Base-by-base conservation (phyloP, 2,888 invertebrate genomes). In the Caenorhabditis sinica region DNA sequence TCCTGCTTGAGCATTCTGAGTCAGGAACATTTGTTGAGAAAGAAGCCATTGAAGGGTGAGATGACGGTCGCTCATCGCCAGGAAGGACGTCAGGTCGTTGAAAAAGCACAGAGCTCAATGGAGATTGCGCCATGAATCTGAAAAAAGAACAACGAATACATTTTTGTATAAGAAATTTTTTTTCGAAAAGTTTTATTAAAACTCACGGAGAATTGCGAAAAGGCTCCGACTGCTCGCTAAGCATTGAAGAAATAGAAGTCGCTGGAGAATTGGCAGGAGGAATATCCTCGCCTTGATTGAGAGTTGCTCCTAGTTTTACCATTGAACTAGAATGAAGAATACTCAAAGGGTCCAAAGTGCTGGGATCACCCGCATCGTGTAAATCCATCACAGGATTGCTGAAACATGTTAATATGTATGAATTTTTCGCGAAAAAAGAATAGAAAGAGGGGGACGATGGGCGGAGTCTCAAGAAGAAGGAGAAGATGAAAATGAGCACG, bases 1-100 rank as follows among this genome's bases (percentile, higher is more conserved):
- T 87, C 2, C 87, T 68, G 17, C 86, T 87, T 9, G 89, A 89
- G 2, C 81, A 79, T 69, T 87, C 89, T 0, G 89, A 89, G 58
- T 89, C 89, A 2, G 82, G 82, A 45, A 86, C 33, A 36, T 82
- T 69, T 13, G 77, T 86, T 53, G 69, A 79, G 65, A 76, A 63
- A 0, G 69, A 69, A 13, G 66, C 80, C 11, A 77, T 79, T 15
- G 58, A 76, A 28, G 76, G 72, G 33, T 76, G 65, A 0, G 80
- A 80, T 45, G 72, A 65, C n/a, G 80, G 80, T 40, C 73, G 66
- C 1, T 79, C 60, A 0, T 75, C 80, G 58, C 49, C 40, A 33
- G 77, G 53, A 6, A 81, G 30, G 58, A 69, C 72, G 23, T 88
- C 88, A 9, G 88, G 88, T 9, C 84, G 40, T 72, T 84, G 77